A percentile compares a stretch with the other conserved stretches of the same genome.
phyloP scores from a whole-genome alignment of 2,113 vertebrate genomes.

The Cavia aperea region DNA sequence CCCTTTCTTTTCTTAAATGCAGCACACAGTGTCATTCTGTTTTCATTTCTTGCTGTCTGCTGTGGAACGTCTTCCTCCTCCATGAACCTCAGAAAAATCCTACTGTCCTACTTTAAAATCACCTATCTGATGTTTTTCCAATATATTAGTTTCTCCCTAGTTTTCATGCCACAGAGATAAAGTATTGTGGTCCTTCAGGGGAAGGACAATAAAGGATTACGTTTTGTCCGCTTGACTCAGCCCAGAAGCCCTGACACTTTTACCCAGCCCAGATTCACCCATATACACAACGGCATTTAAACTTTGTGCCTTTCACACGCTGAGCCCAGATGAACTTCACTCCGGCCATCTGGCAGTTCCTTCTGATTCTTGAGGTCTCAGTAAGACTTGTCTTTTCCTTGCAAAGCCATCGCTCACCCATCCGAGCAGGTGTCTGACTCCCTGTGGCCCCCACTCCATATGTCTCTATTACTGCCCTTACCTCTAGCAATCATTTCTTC shows the following conservation, averaged over 20 bases:
- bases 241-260: neutral
- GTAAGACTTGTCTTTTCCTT: constrained; percentile 40
- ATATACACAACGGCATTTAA: neutral
- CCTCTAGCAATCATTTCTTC: neutral
- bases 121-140: neutral
- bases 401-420: constrained; percentile 5
- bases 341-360: neutral
- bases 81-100: neutral
- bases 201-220: neutral
- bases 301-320: neutral
- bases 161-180: neutral
- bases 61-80: neutral
- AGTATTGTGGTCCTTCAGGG: neutral
- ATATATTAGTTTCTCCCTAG: neutral
- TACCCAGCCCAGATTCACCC: neutral
- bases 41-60: neutral
- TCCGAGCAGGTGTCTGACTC: neutral
- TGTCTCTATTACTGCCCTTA: neutral
- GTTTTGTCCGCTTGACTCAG: neutral
- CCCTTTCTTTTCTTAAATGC: neutral
- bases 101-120: neutral
- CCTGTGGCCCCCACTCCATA: neutral
- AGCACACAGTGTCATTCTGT: neutral
- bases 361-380: constrained; percentile 16
- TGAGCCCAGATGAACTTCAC: constrained; percentile 7